phyloP scores from a whole-genome alignment of 1,140 invertebrate genomes.

The Nymphalis io region DNA sequence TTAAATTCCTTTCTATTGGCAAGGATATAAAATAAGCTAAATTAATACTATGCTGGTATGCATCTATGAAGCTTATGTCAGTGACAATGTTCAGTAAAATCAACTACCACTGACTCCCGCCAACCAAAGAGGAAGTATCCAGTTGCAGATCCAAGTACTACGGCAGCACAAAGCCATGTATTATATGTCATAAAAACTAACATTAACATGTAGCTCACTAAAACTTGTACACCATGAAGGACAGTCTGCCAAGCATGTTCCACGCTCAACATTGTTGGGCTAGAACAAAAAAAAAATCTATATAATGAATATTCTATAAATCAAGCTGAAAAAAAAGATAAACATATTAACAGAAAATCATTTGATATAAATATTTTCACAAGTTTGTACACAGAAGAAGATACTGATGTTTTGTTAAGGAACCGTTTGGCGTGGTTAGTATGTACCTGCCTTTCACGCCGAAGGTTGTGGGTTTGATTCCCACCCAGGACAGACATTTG shows the following conservation, averaged over 20 bases:
- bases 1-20: slow-evolving; percentile 55
- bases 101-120: slow-evolving; percentile 95
- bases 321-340: not conserved
- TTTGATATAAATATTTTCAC: too few species aligned
- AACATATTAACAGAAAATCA: not conserved
- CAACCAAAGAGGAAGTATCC: slow-evolving; percentile 98
- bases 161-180: slow-evolving; percentile 94
- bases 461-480: too few species aligned
- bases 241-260: slow-evolving; percentile 93
- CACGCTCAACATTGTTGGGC: slow-evolving; percentile 89
- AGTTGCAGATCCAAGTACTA: slow-evolving; percentile 92
- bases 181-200: slow-evolving; percentile 99
- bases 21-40: slow-evolving; percentile 57
- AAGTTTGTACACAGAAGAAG: too few species aligned
- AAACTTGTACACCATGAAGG: slow-evolving; percentile 91
- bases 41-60: slow-evolving; percentile 61
- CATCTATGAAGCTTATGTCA: slow-evolving; percentile 67
- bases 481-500: too few species aligned
- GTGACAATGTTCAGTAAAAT: slow-evolving; percentile 97
- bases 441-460: too few species aligned
- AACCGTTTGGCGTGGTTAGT: too few species aligned
- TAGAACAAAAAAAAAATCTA: slow-evolving; percentile 64
- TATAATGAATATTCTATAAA: not conserved
- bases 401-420: too few species aligned
- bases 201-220: slow-evolving; percentile 96